phyloP scores from a whole-genome alignment of 2,888 invertebrate genomes.

The Morinoia aosen region DNA sequence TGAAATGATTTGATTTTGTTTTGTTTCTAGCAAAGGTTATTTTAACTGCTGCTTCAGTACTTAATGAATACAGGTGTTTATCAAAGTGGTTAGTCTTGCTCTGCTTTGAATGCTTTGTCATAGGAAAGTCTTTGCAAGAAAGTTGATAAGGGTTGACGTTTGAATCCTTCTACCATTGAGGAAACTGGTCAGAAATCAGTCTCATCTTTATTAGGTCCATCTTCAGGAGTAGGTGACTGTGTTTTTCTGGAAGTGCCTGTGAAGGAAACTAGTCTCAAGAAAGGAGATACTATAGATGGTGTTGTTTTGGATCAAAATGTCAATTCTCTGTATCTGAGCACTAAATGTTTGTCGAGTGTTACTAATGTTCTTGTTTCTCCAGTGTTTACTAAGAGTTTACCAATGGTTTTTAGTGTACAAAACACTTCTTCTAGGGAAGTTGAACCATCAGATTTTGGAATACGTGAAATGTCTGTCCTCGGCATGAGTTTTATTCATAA shows the following conservation, averaged over 20 bases:
- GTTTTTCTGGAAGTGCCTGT: not conserved
- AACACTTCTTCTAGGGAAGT: not conserved
- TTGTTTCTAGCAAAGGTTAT: conserved; percentile 15
- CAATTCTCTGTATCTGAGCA: not conserved
- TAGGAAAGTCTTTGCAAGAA: not conserved
- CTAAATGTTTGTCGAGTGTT: not conserved
- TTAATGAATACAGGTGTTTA: not conserved
- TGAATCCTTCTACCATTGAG: not conserved
- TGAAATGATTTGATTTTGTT: not conserved
- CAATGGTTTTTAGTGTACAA: not conserved
- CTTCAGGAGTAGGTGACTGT: not conserved
- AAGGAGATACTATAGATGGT: not conserved
- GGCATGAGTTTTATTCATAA: not conserved
- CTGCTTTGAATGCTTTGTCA: not conserved
- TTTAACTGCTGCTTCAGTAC: not conserved
- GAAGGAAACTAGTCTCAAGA: not conserved
- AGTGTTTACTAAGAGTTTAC: not conserved
- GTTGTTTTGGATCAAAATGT: not conserved
- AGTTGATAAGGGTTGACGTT: not conserved
- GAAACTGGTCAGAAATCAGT: not conserved
- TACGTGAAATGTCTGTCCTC: not conserved
- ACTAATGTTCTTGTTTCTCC: not conserved
- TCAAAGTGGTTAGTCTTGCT: not conserved
- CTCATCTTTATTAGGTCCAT: not conserved
- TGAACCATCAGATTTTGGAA: not conserved